Percentiles rank a stretch among this genome's conserved stretches.
Evolutionary conservation across 2,113 vertebrate genomes (phyloP).

Genomic region (Carollia perspicillata): DNA sequence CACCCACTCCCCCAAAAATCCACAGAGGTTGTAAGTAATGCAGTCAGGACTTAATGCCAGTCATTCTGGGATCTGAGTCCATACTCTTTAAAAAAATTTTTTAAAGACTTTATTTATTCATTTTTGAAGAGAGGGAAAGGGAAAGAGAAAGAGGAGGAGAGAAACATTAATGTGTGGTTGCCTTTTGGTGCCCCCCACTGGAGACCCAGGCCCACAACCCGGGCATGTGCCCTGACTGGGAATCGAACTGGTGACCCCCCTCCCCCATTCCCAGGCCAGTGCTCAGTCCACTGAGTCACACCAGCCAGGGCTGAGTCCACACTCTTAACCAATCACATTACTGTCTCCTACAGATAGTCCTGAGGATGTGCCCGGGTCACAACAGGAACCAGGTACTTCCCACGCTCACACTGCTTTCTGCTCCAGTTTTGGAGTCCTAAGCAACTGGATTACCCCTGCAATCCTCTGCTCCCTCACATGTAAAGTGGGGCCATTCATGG

Average conservation of each 20-base stretch:
- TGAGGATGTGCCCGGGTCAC: neutral
- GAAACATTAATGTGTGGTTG: too few relatives aligned
- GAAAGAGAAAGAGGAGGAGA: too few relatives aligned
- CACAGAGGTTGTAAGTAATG: neutral
- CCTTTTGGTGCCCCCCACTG: too few relatives aligned
- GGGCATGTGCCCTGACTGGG: too few relatives aligned
- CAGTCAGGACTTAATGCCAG: neutral
- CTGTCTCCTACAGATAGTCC: neutral
- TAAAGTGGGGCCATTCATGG: neutral
- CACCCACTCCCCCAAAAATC: neutral
- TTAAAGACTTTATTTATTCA: too few relatives aligned
- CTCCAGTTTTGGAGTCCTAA: neutral
- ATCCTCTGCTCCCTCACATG: neutral
- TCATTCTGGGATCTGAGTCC: neutral
- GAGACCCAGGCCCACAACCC: too few relatives aligned
- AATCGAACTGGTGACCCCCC: too few relatives aligned
- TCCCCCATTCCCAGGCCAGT: too few relatives aligned
- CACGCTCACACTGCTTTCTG: neutral
- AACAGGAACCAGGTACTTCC: neutral
- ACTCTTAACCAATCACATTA: neutral
- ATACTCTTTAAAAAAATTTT: neutral
- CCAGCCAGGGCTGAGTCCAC: neutral
- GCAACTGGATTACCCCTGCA: neutral
- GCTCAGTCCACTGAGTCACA: too few relatives aligned
- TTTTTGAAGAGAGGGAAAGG: too few relatives aligned